Percentiles rank a stretch among this genome's conserved stretches.
These are phyloP conservation scores for Rhizoglyphus robini DNA, from an alignment of 1,140 invertebrate genomes.

Conservation along the genomic window DNA sequence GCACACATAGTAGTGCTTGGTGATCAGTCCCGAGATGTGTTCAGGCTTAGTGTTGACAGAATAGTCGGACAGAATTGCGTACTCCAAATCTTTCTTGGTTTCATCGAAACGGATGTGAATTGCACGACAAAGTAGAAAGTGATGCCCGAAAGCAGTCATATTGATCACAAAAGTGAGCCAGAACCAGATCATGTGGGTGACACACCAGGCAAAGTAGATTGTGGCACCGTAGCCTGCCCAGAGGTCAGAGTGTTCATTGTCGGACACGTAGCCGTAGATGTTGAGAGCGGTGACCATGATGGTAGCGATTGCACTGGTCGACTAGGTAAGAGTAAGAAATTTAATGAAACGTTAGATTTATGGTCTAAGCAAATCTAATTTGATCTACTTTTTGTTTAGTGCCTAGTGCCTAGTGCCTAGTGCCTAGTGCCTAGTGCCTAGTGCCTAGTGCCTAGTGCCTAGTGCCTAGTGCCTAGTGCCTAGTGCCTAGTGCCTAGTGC, in stretches of 20 bases:
- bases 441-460: too few relatives aligned
- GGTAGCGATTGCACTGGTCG: not conserved
- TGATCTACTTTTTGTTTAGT: too few relatives aligned
- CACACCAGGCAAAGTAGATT: not conserved
- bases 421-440: too few relatives aligned
- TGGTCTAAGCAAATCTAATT: too few relatives aligned
- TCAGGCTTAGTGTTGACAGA: not conserved
- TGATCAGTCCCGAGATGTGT: not conserved
- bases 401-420: too few relatives aligned
- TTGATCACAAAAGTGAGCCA: slow-evolving; percentile 6
- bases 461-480: too few relatives aligned
- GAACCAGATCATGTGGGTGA: not conserved
- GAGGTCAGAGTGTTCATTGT: not conserved
- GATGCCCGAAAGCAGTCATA: slow-evolving; percentile 7
- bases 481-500: too few relatives aligned
- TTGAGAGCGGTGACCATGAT: not conserved
- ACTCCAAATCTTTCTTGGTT: slow-evolving; percentile 4
- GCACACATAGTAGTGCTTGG: slow-evolving; percentile 5
- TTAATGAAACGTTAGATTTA: too few relatives aligned
- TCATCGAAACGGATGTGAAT: slow-evolving; percentile 13
- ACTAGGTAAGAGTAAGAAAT: too few relatives aligned
- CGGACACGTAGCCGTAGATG: not conserved
- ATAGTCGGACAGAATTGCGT: not conserved
- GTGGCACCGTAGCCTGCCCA: not conserved
- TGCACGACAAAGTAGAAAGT: slow-evolving; percentile 5